Percentiles rank a stretch among this genome's conserved stretches.
phyloP scores from a whole-genome alignment of 2,888 invertebrate genomes.

The Caprella mutica region DNA sequence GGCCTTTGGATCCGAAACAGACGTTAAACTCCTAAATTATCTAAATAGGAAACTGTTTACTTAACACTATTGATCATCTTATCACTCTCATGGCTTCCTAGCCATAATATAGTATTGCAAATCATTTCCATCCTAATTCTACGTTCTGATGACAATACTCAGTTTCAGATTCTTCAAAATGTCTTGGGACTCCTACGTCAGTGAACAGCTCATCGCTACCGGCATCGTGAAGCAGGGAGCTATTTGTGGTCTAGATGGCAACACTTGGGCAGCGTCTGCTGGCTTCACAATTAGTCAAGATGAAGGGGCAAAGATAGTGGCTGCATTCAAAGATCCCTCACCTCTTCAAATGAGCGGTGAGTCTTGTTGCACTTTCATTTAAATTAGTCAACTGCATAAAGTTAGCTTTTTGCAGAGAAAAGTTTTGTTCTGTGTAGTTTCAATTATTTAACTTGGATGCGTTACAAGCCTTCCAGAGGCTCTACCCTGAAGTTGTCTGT shows the following conservation, averaged over 20 bases:
- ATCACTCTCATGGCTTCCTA: too few relatives aligned
- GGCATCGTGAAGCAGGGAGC: conserved; percentile 11
- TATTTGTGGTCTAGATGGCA: conserved; percentile 21
- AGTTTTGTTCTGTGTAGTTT: background rate
- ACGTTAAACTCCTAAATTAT: too few relatives aligned
- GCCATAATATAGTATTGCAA: too few relatives aligned
- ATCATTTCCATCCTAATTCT: too few relatives aligned
- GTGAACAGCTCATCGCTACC: conserved; percentile 12
- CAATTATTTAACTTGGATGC: too few relatives aligned
- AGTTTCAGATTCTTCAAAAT: too few relatives aligned
- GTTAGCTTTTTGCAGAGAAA: background rate
- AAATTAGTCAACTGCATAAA: background rate
- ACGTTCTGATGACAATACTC: too few relatives aligned
- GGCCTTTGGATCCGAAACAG: too few relatives aligned
- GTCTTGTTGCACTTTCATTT: background rate
- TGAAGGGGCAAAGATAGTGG: conserved; percentile 4
- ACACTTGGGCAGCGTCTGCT: conserved; percentile 14
- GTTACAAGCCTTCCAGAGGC: too few relatives aligned
- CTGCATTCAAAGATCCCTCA: conserved; percentile 5
- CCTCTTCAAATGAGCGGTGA: conserved; percentile 9
- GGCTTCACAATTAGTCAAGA: conserved; percentile 2
- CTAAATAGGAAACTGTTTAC: too few relatives aligned
- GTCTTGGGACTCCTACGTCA: conserved; percentile 24
- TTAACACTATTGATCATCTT: too few relatives aligned
- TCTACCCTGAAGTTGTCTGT: too few relatives aligned